These are phyloP conservation scores for Sphaerodactylus townsendi DNA, from an alignment of 2,113 vertebrate genomes.

Conservation along the genomic window DNA sequence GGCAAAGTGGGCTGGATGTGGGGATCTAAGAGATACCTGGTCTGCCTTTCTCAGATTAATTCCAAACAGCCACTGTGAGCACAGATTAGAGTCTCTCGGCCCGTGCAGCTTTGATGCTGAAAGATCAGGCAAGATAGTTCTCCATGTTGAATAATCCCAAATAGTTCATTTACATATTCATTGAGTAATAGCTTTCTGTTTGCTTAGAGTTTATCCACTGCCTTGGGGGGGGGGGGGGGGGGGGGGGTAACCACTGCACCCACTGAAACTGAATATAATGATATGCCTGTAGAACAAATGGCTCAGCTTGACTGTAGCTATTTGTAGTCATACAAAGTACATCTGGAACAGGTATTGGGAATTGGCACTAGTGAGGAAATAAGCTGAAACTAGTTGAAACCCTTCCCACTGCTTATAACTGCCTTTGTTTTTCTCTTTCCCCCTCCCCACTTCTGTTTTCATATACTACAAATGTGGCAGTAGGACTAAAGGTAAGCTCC, in stretches of 20 bases:
- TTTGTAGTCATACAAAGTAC: not conserved
- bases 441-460: not conserved
- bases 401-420: not conserved
- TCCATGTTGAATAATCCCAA: not conserved
- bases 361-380: not conserved
- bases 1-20: not conserved
- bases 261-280: not conserved
- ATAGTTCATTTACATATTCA: not conserved
- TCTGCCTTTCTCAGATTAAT: not conserved
- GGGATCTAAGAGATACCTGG: not conserved
- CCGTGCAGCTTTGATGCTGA: not conserved
- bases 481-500: slow-evolving; percentile 73
- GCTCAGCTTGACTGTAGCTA: not conserved
- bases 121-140: not conserved
- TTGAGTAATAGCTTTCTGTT: not conserved
- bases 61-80: not conserved
- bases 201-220: not conserved
- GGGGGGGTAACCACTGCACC: no score
- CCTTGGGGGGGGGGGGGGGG: not conserved
- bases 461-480: slow-evolving; percentile 1
- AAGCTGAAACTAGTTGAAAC: not conserved
- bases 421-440: accelerated
- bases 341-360: not conserved
- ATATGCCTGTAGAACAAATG: not conserved
- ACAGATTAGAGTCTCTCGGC: no score